These are phyloP conservation scores for Odontophorus gujanensis DNA, from an alignment of 2,113 vertebrate genomes.

Conservation along the genomic window DNA sequence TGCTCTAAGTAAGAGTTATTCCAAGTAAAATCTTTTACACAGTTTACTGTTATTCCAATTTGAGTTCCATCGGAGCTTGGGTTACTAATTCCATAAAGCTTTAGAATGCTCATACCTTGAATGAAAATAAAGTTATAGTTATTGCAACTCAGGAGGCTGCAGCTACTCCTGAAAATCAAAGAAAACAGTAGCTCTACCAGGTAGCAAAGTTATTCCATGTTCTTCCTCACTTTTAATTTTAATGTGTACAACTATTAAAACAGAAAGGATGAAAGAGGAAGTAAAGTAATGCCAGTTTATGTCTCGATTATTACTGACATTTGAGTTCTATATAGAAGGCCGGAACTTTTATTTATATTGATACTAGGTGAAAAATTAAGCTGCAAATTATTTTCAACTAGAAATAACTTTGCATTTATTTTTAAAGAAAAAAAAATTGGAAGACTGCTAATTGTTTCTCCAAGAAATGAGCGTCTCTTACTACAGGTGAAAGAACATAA, in stretches of 20 bases:
- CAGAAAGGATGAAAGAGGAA: neutral
- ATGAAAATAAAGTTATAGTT: neutral
- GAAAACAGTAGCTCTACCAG: neutral
- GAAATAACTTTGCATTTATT: neutral
- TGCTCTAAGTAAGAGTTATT: too few species aligned
- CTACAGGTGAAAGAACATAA: too few species aligned
- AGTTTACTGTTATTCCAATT: neutral
- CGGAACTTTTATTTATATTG: neutral
- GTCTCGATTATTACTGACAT: neutral
- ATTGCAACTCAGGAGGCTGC: neutral
- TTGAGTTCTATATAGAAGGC: neutral
- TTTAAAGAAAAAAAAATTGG: neutral
- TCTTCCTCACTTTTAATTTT: neutral
- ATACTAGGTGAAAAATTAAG: neutral
- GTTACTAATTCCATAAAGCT: neutral
- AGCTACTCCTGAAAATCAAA: neutral
- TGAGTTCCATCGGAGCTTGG: neutral
- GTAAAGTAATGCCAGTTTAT: neutral
- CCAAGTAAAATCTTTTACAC: neutral
- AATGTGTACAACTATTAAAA: neutral
- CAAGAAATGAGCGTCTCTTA: too few species aligned
- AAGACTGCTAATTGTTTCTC: neutral
- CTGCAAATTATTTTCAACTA: neutral
- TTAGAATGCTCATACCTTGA: neutral
- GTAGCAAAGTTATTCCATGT: neutral